Evolutionary conservation across 2,888 invertebrate genomes (phyloP), one percentile per base, ranked within the genome.

Genomic region (Dysmachus trigonus): DNA sequence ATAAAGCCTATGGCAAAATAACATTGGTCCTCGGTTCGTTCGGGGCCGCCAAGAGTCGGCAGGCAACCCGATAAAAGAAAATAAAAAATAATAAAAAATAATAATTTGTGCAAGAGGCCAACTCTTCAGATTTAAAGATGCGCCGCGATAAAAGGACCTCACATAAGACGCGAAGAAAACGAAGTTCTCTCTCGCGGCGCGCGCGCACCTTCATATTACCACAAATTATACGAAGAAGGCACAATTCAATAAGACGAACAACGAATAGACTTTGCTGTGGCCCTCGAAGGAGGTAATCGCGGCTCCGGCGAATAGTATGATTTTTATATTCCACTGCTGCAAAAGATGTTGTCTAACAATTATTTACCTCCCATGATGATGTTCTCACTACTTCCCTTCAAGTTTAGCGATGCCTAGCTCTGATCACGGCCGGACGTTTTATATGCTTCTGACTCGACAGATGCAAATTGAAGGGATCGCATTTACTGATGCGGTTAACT

Each of bases 281-380:
- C 31, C 79, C 79, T 79, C 47, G 47, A 27, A 79, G 79, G 79
- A 79, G 79, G 79, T 79, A 79, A 79, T 51, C 79, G 51, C 79
- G 79, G 79, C 51, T 30, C 47, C 79, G 79, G 79, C 79, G 51
- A 47, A 79, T 79, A 79, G 79, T 79, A 79, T 31, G 79, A 79
- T 79, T 79, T 79, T 79, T 47, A 47, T 30, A 47, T 79, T 79
- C 51, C 31, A 51, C n/a, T 79, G 79, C 51, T 51, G 47, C 13
- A 30, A 76, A 62, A 79, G 79, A 79, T 79, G 51, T 79, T 79
- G 79, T 79, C 79, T 79, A 79, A 79, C 79, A 79, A 79, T 79
- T 79, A 79, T 79, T 79, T 79, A 79, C 79, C 79, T 79, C 79
- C 79, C 79, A 79, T 47, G 79, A 79, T 47, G 79, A 51, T 79